Evolutionary conservation across 2,888 invertebrate genomes (phyloP).

Genomic region (Sarcophaga variegata): DNA sequence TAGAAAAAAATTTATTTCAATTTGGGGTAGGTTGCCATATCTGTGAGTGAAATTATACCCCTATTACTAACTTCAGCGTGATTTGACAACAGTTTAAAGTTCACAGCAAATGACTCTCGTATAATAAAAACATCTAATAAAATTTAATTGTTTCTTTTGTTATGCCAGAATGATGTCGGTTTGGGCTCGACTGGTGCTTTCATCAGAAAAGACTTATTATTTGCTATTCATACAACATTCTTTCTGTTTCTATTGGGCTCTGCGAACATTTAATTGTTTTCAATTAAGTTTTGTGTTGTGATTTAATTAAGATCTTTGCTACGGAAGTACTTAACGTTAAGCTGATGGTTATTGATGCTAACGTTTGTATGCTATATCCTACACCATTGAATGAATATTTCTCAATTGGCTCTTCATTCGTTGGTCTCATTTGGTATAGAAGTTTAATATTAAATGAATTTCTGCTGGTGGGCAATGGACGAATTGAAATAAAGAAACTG

Average conservation of each 20-base stretch:
- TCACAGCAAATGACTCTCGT: neutral
- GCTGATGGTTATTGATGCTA: constrained; percentile 17
- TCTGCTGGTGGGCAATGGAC: neutral
- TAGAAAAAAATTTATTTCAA: neutral
- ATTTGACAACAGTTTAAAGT: constrained; percentile 19
- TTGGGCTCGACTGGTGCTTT: constrained; percentile 20
- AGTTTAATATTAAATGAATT: neutral
- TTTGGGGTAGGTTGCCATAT: neutral
- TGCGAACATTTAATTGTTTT: constrained; percentile 48
- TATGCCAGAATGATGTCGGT: constrained; percentile 25
- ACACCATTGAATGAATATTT: neutral
- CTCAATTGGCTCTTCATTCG: neutral
- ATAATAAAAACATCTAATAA: constrained; percentile 23
- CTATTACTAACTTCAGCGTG: constrained; percentile 1
- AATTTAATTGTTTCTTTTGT: constrained; percentile 43
- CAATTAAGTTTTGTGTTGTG: constrained; percentile 57
- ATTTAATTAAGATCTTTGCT: constrained; percentile 55
- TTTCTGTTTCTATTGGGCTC: constrained; percentile 11
- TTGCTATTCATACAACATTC: neutral
- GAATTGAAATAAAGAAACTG: neutral
- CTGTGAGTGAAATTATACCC: neutral
- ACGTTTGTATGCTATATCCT: constrained; percentile 1
- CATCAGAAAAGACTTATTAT: constrained; percentile 15
- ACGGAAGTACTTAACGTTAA: constrained; percentile 30
- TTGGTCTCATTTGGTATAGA: neutral